A percentile compares a stretch with the other conserved stretches of the same genome.
These are phyloP conservation scores for Prunella himalayana DNA, from an alignment of 2,113 vertebrate species.

Conservation along the genomic window DNA sequence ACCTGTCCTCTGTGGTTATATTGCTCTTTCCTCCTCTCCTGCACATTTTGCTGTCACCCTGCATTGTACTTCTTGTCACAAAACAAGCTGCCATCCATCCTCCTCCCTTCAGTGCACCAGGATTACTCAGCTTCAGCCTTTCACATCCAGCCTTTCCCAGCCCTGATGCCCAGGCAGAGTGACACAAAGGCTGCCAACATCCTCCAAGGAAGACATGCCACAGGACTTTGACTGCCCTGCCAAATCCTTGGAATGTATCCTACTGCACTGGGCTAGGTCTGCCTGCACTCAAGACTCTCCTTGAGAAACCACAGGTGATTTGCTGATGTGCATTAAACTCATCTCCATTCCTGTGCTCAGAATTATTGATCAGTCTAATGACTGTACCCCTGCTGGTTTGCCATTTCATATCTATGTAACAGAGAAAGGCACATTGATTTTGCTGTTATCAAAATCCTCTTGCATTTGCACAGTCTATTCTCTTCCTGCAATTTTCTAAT, in stretches of 20 bases:
- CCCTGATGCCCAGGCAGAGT: accelerated
- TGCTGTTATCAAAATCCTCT: constrained; percentile 20
- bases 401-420: neutral
- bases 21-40: neutral
- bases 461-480: constrained; percentile 8
- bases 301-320: neutral
- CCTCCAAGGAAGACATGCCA: neutral
- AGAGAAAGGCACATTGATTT: constrained; percentile 11
- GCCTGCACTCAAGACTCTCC: neutral
- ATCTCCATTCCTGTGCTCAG: neutral
- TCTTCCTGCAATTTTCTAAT: constrained; percentile 26
- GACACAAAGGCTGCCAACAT: neutral
- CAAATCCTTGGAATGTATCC: neutral
- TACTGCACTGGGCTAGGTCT: neutral
- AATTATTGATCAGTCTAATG: constrained; percentile 1
- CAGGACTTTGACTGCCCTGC: accelerated
- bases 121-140: neutral
- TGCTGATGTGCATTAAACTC: neutral
- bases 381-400: neutral
- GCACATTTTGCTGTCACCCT: neutral
- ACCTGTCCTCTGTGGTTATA: neutral
- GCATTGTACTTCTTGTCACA: neutral
- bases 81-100: neutral
- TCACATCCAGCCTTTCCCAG: neutral
- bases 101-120: neutral